Evolutionary conservation across 1,140 invertebrate species (phyloP).

Genomic region (Drosophila tani): DNA sequence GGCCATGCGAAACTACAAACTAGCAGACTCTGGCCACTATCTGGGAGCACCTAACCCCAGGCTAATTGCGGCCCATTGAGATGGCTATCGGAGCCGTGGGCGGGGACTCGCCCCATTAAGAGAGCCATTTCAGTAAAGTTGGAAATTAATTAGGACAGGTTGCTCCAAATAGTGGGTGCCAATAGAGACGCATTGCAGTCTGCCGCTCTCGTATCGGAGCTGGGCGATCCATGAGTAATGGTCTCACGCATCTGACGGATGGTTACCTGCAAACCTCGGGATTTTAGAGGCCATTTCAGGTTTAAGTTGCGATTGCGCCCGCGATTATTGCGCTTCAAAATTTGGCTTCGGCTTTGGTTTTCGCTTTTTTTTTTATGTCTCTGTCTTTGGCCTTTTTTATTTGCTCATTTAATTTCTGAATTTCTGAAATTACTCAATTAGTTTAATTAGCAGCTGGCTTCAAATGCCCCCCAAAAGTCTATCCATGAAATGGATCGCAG

Average conservation of each 20-base stretch:
- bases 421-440: constrained; percentile 82
- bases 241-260: constrained; percentile 33
- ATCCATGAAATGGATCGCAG: constrained; percentile 66
- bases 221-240: constrained; percentile 40
- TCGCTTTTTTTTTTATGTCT: constrained; percentile 19
- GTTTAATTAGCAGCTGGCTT: constrained; percentile 77
- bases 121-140: constrained; percentile 66
- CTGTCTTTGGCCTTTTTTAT: constrained; percentile 56
- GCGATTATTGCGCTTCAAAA: constrained; percentile 53
- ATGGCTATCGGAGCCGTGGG: constrained; percentile 39
- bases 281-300: constrained; percentile 55
- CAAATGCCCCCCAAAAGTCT: constrained; percentile 55
- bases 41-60: not conserved
- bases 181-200: constrained; percentile 50
- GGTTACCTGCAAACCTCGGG: constrained; percentile 4
- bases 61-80: constrained; percentile 65
- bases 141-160: constrained; percentile 79
- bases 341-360: constrained; percentile 28
- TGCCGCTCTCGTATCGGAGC: not conserved
- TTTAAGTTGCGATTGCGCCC: constrained; percentile 59
- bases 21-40: constrained; percentile 1
- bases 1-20: constrained; percentile 62
- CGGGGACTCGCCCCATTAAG: constrained; percentile 65
- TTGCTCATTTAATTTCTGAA: constrained; percentile 76
- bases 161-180: constrained; percentile 56